Percentiles rank a stretch among this genome's conserved stretches.
Evolutionary conservation across 2,797 vertebrate genomes (phyloP).

Genomic region (Sternotherus odoratus): DNA sequence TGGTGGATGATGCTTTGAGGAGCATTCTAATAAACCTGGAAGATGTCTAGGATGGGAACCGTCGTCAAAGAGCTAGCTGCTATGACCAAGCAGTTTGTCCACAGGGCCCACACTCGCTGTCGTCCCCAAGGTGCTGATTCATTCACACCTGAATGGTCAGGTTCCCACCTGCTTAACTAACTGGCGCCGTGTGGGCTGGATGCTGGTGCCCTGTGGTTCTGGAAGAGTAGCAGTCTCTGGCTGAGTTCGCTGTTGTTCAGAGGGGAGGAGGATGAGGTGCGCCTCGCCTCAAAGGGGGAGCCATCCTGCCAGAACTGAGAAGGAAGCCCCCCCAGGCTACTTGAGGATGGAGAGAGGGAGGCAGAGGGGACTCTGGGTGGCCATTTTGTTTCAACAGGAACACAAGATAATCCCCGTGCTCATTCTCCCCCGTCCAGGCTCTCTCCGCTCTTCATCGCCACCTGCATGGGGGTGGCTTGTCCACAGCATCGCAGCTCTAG

Average conservation of each 20-base stretch:
- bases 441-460: neutral
- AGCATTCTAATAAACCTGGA: neutral
- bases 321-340: neutral
- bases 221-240: neutral
- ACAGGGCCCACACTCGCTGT: accelerated
- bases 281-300: neutral
- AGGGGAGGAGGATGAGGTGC: neutral
- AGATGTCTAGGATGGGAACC: accelerated
- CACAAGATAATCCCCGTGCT: neutral
- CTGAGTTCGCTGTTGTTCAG: neutral
- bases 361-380: neutral
- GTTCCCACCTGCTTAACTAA: neutral
- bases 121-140: accelerated
- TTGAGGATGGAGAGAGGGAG: neutral
- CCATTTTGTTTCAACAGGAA: neutral
- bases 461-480: neutral
- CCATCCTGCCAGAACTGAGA: neutral
- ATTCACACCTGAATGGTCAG: neutral
- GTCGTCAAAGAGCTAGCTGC: neutral
- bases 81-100: neutral
- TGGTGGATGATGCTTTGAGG: no score
- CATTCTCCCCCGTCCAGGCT: neutral
- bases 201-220: accelerated
- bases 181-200: neutral
- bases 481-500: neutral